Conservation (phyloP, 2,113 vertebrate species). For the Sphaerodactylus townsendi region DNA sequence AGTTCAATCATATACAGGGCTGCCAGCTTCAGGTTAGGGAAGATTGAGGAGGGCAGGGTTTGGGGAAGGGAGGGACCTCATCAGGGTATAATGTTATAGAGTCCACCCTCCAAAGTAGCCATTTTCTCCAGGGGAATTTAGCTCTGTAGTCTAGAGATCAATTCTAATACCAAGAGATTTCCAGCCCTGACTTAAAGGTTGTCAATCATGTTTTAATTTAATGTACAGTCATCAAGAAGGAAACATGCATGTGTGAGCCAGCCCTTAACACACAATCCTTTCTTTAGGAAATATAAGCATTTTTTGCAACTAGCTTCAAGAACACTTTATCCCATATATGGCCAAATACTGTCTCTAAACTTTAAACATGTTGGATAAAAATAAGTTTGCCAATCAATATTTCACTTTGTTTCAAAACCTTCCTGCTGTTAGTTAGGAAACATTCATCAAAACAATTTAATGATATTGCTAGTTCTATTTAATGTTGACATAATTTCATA, state of each 20-base stretch:
- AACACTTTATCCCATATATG: not conserved
- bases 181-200: no score
- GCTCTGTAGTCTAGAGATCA: no score
- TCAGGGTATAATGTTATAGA: no score
- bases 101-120: no score
- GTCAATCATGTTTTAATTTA: not conserved
- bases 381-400: not conserved
- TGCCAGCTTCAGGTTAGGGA: no score
- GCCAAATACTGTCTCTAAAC: not conserved
- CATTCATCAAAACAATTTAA: not conserved
- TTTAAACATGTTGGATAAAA: not conserved
- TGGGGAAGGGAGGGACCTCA: no score
- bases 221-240: not conserved
- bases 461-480: constrained; percentile 3
- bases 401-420: not conserved
- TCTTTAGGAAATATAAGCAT: not conserved
- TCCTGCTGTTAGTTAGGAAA: constrained; percentile 17
- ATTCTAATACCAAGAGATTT: no score
- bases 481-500: constrained; percentile 14
- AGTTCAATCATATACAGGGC: not conserved
- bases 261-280: not conserved
- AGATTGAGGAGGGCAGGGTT: no score
- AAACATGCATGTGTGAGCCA: not conserved
- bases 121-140: no score
- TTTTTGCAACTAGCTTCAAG: not conserved